These are phyloP conservation scores for Tinamus guttatus DNA, from an alignment of 2,113 vertebrate species.

Conservation along the genomic window DNA sequence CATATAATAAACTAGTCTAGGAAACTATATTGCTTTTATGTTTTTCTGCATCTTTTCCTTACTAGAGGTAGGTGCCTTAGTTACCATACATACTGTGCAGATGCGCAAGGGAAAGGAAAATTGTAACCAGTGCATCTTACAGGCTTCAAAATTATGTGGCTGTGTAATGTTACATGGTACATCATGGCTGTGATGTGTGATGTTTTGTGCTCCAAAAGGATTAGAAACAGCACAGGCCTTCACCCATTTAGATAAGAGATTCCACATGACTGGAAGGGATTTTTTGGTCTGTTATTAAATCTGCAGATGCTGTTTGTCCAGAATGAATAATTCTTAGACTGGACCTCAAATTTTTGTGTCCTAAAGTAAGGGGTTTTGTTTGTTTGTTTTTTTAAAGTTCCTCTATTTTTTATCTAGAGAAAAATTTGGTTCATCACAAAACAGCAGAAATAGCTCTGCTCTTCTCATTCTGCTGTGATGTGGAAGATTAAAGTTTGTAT, in stretches of 20 bases:
- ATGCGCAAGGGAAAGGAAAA: neutral
- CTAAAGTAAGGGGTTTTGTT: neutral
- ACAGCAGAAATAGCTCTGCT: neutral
- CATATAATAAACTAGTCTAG: neutral
- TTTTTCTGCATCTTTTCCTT: neutral
- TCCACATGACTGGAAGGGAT: neutral
- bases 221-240: neutral
- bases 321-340: neutral
- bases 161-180: too few relatives aligned
- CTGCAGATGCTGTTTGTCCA: neutral
- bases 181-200: neutral
- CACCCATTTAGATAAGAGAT: neutral
- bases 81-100: neutral
- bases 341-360: neutral
- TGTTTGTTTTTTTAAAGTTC: neutral
- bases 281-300: neutral
- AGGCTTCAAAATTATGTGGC: neutral
- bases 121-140: neutral
- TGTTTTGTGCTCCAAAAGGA: neutral
- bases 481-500: neutral
- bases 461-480: neutral
- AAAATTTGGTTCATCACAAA: neutral
- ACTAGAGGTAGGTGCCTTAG: neutral
- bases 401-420: neutral
- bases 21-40: neutral